Conservation (phyloP, 2,113 vertebrate species). For the Rhizomys pruinosus region DNA sequence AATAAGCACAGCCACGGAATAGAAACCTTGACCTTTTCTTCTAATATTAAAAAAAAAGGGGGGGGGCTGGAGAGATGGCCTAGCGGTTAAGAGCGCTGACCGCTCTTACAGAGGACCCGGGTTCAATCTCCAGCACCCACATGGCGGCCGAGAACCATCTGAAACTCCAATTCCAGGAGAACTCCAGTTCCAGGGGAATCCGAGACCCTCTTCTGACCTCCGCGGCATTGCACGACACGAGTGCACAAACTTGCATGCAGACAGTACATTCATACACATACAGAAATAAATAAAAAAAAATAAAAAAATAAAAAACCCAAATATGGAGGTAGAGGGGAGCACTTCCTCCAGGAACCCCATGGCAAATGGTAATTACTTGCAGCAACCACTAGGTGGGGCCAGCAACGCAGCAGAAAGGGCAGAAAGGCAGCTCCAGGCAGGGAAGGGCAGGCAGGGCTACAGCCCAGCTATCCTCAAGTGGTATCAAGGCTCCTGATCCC, state of each 20-base stretch:
- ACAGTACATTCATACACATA: too few relatives aligned
- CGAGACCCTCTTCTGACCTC: too few relatives aligned
- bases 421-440: background rate
- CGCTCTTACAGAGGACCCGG: too few relatives aligned
- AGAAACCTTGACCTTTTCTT: constrained; percentile 14
- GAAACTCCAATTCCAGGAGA: too few relatives aligned
- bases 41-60: too few relatives aligned
- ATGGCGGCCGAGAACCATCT: too few relatives aligned
- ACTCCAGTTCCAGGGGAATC: too few relatives aligned
- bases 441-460: background rate
- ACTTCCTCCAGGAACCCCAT: background rate
- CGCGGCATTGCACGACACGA: too few relatives aligned
- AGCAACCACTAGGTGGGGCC: constrained; percentile 74
- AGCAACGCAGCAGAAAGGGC: constrained; percentile 15
- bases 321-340: background rate
- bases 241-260: too few relatives aligned
- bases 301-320: constrained; percentile 21
- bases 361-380: constrained; percentile 12
- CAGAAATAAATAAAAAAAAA: background rate
- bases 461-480: background rate
- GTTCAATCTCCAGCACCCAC: too few relatives aligned
- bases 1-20: constrained; percentile 31
- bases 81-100: too few relatives aligned
- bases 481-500: background rate
- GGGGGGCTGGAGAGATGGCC: too few relatives aligned